A percentile compares a stretch with the other conserved stretches of the same genome.
Evolutionary conservation across 2,888 invertebrate species (phyloP).

Genomic region (Zaprionus obscuricornis): DNA sequence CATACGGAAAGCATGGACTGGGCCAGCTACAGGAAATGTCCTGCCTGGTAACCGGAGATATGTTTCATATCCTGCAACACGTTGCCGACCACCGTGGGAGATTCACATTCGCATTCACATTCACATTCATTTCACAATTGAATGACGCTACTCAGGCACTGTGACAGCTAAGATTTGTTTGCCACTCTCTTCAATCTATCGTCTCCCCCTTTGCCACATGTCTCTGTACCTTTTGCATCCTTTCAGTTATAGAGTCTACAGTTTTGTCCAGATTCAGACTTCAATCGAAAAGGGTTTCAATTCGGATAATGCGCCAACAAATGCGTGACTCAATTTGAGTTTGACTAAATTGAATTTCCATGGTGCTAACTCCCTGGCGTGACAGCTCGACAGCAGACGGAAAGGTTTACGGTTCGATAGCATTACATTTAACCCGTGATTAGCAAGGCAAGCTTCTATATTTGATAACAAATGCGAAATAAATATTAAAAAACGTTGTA

Average conservation of each 20-base stretch:
- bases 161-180: constrained; percentile 72
- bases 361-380: constrained; percentile 24
- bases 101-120: constrained; percentile 42
- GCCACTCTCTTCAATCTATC: background rate
- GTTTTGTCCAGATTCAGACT: constrained; percentile 10
- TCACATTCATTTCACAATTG: constrained; percentile 61
- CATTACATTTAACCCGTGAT: background rate
- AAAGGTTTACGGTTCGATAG: constrained; percentile 3
- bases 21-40: constrained; percentile 78
- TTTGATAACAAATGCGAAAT: background rate
- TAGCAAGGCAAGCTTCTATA: too few relatives aligned
- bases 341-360: constrained; percentile 48
- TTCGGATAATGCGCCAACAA: constrained; percentile 29
- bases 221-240: too few relatives aligned
- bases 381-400: constrained; percentile 47
- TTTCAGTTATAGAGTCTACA: too few relatives aligned
- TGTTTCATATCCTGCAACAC: constrained; percentile 81
- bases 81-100: constrained; percentile 36
- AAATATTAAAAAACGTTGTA: too few relatives aligned
- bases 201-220: background rate
- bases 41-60: constrained; percentile 83
- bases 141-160: constrained; percentile 51
- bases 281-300: constrained; percentile 47
- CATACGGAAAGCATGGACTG: background rate
- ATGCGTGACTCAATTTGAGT: constrained; percentile 23